Percentiles rank a stretch among this genome's conserved stretches.
Evolutionary conservation across 2,888 invertebrate genomes (phyloP).

Genomic region (Ecliptopera silaceata): DNA sequence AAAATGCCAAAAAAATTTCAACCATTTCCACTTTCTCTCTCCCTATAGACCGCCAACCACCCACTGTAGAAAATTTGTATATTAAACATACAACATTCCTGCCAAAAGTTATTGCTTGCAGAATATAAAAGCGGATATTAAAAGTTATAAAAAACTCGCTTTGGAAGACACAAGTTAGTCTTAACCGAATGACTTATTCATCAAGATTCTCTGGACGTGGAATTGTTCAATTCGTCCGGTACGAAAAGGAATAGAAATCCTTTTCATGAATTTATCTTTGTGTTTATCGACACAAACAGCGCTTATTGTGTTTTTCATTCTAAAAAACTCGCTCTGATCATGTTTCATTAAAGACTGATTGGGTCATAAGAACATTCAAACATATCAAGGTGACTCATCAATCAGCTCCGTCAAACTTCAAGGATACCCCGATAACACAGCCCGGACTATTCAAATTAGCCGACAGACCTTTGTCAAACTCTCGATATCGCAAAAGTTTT

Average conservation of each 20-base stretch:
- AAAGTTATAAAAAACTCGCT: background rate
- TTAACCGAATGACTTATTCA: conserved; percentile 10
- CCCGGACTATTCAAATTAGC: conserved; percentile 31
- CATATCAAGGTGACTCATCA: background rate
- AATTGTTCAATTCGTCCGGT: background rate
- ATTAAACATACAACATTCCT: background rate
- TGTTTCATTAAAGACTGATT: background rate
- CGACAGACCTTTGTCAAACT: conserved; percentile 26
- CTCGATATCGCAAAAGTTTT: conserved; percentile 19
- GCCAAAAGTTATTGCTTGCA: background rate
- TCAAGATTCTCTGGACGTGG: background rate
- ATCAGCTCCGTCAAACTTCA: conserved; percentile 26
- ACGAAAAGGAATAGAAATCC: background rate
- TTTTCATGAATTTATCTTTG: background rate
- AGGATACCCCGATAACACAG: conserved; percentile 25
- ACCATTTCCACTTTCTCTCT: background rate
- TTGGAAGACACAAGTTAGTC: conserved; percentile 2
- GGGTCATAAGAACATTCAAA: background rate
- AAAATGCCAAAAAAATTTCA: background rate
- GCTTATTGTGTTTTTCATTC: no score
- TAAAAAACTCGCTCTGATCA: no score
- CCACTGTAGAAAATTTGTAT: background rate
- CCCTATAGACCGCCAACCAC: background rate
- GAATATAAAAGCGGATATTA: conserved; percentile 9
- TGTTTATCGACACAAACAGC: no score